Conservation (phyloP, 2,113 vertebrate species). For the Chelonoidis abingdonii region DNA sequence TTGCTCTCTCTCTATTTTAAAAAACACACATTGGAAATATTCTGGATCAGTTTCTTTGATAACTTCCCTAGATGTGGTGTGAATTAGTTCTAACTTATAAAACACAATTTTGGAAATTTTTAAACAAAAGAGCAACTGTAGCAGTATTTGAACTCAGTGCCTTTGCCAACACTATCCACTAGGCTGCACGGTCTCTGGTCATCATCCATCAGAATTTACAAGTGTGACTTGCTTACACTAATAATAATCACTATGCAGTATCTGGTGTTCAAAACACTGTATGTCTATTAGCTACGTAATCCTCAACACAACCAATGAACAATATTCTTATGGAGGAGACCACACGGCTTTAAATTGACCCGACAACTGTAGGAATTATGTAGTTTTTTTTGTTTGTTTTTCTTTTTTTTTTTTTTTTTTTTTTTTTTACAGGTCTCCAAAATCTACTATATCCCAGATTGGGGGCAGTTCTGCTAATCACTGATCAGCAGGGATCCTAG, state of each 20-base stretch:
- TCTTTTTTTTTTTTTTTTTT: too few species aligned
- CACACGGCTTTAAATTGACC: background rate
- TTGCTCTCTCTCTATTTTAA: too few species aligned
- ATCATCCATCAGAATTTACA: background rate
- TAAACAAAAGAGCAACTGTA: background rate
- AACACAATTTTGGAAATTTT: background rate
- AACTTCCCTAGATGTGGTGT: background rate
- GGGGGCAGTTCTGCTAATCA: background rate
- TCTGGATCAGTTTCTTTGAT: background rate
- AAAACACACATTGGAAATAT: background rate
- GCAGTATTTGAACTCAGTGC: background rate
- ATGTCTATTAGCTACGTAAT: too few species aligned
- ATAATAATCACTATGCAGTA: background rate
- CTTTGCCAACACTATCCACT: background rate
- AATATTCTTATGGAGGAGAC: background rate
- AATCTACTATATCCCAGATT: background rate
- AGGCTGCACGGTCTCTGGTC: background rate
- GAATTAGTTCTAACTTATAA: background rate
- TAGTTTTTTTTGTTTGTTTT: too few species aligned
- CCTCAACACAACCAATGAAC: background rate
- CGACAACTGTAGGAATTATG: background rate
- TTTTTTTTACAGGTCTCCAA: background rate
- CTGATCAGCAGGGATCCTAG: background rate
- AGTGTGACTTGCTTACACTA: background rate
- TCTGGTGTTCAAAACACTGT: too few species aligned